Percentiles rank a stretch among this genome's conserved stretches.
These are phyloP conservation scores for Pseudorasbora parva DNA, from an alignment of 2,113 vertebrate genomes.

Conservation along the genomic window DNA sequence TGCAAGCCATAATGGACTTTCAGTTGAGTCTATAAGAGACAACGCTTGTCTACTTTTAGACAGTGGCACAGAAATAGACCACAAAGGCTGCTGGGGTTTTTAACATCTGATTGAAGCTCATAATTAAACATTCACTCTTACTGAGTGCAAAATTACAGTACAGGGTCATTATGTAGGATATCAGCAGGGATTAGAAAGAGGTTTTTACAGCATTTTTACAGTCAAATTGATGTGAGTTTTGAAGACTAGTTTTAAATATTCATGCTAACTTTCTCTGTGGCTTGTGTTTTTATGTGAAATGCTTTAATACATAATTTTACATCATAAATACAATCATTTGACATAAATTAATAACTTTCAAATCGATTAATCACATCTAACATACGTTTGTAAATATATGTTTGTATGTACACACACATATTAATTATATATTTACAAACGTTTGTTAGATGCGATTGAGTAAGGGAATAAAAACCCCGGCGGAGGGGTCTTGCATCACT, in stretches of 20 bases:
- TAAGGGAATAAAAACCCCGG: too few relatives aligned
- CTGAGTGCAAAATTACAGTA: neutral
- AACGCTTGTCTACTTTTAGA: neutral
- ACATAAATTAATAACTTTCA: too few relatives aligned
- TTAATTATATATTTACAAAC: too few relatives aligned
- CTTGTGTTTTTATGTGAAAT: neutral
- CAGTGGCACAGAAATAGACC: neutral
- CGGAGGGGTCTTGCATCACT: too few relatives aligned
- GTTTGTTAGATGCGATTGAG: too few relatives aligned
- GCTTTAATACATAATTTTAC: too few relatives aligned
- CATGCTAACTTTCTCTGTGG: neutral
- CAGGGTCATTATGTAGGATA: neutral
- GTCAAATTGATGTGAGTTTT: neutral
- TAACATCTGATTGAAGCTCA: neutral
- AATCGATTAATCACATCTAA: too few relatives aligned
- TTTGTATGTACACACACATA: too few relatives aligned
- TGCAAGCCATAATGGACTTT: neutral
- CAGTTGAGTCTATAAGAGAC: neutral
- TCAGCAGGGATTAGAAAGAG: neutral
- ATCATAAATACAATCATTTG: neutral
- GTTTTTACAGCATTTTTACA: neutral
- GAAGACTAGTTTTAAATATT: neutral
- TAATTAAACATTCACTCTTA: constrained; percentile 27
- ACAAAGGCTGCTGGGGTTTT: constrained; percentile 9
- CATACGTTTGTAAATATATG: too few relatives aligned